Percentiles rank a stretch among this genome's conserved stretches.
Evolutionary conservation across 2,113 vertebrate species (phyloP).

Genomic region (Edolisoma coerulescens): DNA sequence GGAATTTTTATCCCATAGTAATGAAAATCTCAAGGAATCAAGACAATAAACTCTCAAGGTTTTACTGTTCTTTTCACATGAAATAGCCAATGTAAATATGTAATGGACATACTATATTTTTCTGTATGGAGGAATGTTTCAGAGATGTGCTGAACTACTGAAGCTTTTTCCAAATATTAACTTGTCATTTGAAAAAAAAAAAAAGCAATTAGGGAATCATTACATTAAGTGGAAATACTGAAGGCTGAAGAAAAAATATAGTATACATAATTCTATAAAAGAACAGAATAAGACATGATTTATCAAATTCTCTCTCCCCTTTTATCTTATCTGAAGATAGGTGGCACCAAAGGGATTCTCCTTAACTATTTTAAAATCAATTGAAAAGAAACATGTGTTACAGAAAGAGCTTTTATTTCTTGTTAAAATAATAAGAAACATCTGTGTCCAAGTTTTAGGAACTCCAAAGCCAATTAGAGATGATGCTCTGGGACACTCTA

Average conservation of each 20-base stretch:
- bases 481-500: background rate
- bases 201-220: background rate
- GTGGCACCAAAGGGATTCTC: background rate
- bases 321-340: background rate
- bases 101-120: background rate
- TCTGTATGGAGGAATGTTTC: background rate
- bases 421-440: background rate
- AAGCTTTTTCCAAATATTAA: background rate
- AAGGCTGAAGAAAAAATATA: background rate
- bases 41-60: background rate
- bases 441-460: background rate
- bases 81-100: background rate
- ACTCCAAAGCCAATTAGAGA: background rate
- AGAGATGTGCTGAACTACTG: background rate
- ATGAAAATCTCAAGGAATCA: background rate
- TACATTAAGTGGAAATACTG: background rate
- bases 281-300: background rate
- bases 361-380: background rate
- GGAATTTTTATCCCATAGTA: background rate
- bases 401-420: background rate
- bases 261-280: background rate
- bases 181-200: background rate
- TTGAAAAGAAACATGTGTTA: background rate
- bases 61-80: background rate
- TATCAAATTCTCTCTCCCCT: background rate